These are phyloP conservation scores for Scopus umbretta DNA, from an alignment of 2,113 vertebrate genomes.

Conservation along the genomic window DNA sequence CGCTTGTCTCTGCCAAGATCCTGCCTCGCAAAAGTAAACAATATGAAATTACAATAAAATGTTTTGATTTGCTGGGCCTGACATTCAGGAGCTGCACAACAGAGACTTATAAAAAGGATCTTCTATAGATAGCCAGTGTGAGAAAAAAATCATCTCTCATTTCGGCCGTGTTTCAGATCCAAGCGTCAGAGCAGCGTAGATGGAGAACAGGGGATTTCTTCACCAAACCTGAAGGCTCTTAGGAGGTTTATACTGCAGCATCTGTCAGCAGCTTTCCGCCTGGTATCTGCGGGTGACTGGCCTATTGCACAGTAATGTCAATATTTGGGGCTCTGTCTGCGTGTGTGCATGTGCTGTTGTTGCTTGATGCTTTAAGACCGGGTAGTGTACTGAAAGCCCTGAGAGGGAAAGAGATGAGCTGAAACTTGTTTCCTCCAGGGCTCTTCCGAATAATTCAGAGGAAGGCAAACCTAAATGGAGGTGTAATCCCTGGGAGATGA, in stretches of 20 bases:
- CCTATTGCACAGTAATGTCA: slow-evolving; percentile 1
- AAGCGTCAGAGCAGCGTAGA: neutral
- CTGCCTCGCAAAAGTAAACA: slow-evolving; percentile 59
- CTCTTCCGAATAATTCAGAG: neutral
- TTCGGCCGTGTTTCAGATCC: neutral
- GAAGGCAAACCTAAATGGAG: neutral
- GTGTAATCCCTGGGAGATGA: slow-evolving; percentile 50
- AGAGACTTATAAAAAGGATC: neutral
- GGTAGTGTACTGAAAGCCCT: neutral
- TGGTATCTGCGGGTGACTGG: neutral
- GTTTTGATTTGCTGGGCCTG: slow-evolving; percentile 51
- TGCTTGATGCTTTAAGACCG: slow-evolving; percentile 20
- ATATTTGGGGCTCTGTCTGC: slow-evolving; percentile 28
- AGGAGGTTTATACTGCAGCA: slow-evolving; percentile 16
- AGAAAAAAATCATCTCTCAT: neutral
- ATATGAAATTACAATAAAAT: slow-evolving; percentile 57
- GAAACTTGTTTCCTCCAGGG: slow-evolving; percentile 29
- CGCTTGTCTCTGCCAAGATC: slow-evolving; percentile 37
- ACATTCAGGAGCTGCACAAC: slow-evolving; percentile 18
- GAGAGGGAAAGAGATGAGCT: slow-evolving; percentile 35
- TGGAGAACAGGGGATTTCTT: neutral
- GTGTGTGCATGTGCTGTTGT: neutral
- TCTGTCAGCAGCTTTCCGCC: slow-evolving; percentile 44
- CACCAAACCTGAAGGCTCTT: neutral
- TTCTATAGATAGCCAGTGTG: slow-evolving; percentile 31